Evolutionary conservation across 2,888 invertebrate genomes (phyloP).

Genomic region (Xylocampa areola): DNA sequence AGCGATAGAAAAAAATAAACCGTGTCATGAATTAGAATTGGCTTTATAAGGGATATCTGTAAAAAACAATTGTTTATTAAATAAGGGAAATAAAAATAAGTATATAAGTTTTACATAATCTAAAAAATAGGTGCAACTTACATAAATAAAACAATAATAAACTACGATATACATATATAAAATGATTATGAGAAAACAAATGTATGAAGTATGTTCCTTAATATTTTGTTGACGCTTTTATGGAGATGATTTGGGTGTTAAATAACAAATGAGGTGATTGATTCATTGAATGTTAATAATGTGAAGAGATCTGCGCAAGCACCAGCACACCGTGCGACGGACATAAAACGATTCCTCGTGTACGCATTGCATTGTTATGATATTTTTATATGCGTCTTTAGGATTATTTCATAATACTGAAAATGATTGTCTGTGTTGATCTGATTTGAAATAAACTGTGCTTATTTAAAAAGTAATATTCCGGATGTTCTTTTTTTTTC

Average conservation of each 20-base stretch:
- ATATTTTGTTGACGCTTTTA: slow-evolving; percentile 1
- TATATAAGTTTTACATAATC: slow-evolving; percentile 7
- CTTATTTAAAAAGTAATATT: too few relatives aligned
- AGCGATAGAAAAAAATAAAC: slow-evolving; percentile 50
- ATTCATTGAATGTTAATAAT: slow-evolving; percentile 33
- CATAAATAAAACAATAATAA: slow-evolving; percentile 29
- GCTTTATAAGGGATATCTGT: slow-evolving; percentile 46
- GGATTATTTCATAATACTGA: neutral
- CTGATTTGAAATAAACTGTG: too few relatives aligned
- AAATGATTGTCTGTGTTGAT: too few relatives aligned
- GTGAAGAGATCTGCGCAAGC: slow-evolving; percentile 49
- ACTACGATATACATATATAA: slow-evolving; percentile 11
- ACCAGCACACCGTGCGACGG: slow-evolving; percentile 62
- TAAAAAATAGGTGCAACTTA: slow-evolving; percentile 19
- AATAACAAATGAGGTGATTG: slow-evolving; percentile 22
- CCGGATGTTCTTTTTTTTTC: too few relatives aligned
- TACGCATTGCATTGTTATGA: slow-evolving; percentile 24
- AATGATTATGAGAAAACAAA: slow-evolving; percentile 23
- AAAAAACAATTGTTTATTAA: slow-evolving; percentile 49
- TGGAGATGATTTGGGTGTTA: slow-evolving; percentile 7
- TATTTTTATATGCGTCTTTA: slow-evolving; percentile 49
- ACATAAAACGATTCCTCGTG: slow-evolving; percentile 43
- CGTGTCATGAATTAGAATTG: slow-evolving; percentile 39
- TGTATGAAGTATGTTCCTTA: slow-evolving; percentile 14
- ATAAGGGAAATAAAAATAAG: slow-evolving; percentile 14